Evolutionary conservation across 1,140 invertebrate species (phyloP).

Genomic region (Sinella curviseta): DNA sequence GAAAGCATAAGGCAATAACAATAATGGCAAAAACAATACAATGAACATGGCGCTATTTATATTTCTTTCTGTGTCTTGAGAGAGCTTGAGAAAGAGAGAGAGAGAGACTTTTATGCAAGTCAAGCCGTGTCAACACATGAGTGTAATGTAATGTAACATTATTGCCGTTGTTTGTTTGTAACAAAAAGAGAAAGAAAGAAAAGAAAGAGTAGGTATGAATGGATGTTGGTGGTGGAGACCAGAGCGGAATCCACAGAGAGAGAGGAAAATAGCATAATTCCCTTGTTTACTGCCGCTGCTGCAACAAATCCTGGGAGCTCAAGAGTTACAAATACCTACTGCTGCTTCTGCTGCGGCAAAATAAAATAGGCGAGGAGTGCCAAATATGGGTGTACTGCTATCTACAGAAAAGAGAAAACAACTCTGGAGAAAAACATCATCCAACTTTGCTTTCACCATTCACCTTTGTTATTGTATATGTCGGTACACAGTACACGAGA

Average conservation of each 20-base stretch:
- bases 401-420: neutral
- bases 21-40: neutral
- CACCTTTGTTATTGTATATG: conserved; percentile 18
- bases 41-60: neutral
- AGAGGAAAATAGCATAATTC: neutral
- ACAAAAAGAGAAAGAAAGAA: no score
- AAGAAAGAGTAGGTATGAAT: no score
- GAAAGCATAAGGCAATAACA: neutral
- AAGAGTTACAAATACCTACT: conserved; percentile 11
- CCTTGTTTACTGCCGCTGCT: neutral
- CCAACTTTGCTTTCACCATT: neutral
- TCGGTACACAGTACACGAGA: neutral
- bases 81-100: no score
- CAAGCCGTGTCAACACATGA: conserved; percentile 20
- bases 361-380: neutral
- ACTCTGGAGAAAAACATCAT: neutral
- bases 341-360: neutral
- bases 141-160: conserved; percentile 21
- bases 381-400: neutral
- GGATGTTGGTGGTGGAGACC: neutral
- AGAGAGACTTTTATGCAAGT: neutral
- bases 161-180: neutral
- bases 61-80: no score
- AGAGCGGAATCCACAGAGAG: neutral
- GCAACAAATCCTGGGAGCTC: conserved; percentile 9